Conservation (phyloP, 2,113 vertebrate species). For the Campylorhamphus procurvoides region DNA sequence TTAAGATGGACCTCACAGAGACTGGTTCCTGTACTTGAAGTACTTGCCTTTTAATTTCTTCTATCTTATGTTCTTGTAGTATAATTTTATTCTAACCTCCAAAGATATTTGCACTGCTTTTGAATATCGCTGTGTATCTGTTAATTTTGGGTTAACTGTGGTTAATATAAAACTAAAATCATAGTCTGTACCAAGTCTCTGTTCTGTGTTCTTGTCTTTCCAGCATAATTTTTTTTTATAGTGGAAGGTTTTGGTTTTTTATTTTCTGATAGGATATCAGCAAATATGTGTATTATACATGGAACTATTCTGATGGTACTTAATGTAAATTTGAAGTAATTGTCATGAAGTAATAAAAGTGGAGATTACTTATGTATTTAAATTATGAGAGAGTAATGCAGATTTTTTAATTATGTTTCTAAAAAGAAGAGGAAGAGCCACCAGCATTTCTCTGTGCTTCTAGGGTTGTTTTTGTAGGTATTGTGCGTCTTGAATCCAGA, state of each 20-base stretch:
- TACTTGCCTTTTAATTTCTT: constrained; percentile 89
- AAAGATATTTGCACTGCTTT: constrained; percentile 99
- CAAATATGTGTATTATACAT: constrained; percentile 94
- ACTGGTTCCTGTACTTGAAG: constrained; percentile 93
- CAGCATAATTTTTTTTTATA: constrained; percentile 81
- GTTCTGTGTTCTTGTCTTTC: constrained; percentile 88
- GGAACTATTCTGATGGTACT: constrained; percentile 87
- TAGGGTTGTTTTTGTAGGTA: constrained; percentile 73
- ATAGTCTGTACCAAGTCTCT: constrained; percentile 80
- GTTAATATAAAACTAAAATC: constrained; percentile 79
- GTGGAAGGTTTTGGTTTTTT: constrained; percentile 72
- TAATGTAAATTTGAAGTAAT: constrained; percentile 96
- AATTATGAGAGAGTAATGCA: constrained; percentile 79
- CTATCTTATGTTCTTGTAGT: constrained; percentile 81
- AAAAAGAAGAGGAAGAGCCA: constrained; percentile 80
- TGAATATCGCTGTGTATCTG: constrained; percentile 80
- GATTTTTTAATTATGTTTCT: constrained; percentile 79
- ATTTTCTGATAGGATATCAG: constrained; percentile 80
- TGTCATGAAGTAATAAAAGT: constrained; percentile 96
- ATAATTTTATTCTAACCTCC: constrained; percentile 91
- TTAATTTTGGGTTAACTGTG: constrained; percentile 84
- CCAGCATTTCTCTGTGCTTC: constrained; percentile 84
- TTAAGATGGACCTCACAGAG: constrained; percentile 77
- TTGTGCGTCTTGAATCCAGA: constrained; percentile 55
- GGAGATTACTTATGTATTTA: constrained; percentile 91